Evolutionary conservation across 2,888 invertebrate genomes (phyloP).

Genomic region (Xestia c-nigrum): DNA sequence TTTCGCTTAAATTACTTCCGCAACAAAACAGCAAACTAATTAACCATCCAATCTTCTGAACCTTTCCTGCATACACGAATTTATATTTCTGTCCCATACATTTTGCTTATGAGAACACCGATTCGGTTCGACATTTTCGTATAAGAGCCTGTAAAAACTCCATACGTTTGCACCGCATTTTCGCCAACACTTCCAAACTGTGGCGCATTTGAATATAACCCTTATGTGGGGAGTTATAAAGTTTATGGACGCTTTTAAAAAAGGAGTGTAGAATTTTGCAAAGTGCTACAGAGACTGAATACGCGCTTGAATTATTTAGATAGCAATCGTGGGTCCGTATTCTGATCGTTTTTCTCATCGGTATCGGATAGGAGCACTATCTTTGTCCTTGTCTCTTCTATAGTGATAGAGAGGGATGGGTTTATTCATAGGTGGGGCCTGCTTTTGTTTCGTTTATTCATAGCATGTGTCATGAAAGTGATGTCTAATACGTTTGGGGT

Average conservation of each 20-base stretch:
- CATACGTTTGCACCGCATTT: conserved; percentile 74
- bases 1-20: background rate
- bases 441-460: conserved; percentile 78
- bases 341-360: conserved; percentile 88
- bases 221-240: conserved; percentile 59
- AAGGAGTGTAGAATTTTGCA: conserved; percentile 65
- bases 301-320: conserved; percentile 89
- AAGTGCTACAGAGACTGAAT: conserved; percentile 81
- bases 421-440: conserved; percentile 67
- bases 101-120: conserved; percentile 71
- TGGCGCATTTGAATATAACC: conserved; percentile 57
- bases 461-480: conserved; percentile 82
- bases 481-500: conserved; percentile 83
- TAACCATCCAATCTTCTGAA: conserved; percentile 57
- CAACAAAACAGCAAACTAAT: conserved; percentile 41
- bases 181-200: conserved; percentile 10
- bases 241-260: conserved; percentile 30
- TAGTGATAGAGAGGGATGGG: conserved; percentile 70
- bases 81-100: conserved; percentile 67
- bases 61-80: conserved; percentile 51
- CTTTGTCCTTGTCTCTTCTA: conserved; percentile 69
- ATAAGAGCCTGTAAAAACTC: conserved; percentile 89
- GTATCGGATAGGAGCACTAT: conserved; percentile 79
- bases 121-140: conserved; percentile 89
- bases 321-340: conserved; percentile 88